These are phyloP conservation scores for Sinohyriopsis cumingii DNA, from an alignment of 2,888 invertebrate genomes.

Conservation along the genomic window DNA sequence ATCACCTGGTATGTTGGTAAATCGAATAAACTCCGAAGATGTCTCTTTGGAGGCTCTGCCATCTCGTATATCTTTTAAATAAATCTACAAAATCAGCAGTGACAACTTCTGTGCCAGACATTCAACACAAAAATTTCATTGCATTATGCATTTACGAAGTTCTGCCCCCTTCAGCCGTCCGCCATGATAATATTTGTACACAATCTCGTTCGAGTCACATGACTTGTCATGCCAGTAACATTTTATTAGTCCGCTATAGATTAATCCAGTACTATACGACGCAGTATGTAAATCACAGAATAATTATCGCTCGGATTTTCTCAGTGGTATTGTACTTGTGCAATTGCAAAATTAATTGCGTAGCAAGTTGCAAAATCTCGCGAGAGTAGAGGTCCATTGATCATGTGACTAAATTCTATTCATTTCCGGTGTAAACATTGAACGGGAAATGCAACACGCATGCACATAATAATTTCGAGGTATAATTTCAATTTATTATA, in stretches of 20 bases:
- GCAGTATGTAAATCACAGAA: too few relatives aligned
- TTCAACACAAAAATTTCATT: not conserved
- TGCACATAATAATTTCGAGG: not conserved
- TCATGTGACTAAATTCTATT: not conserved
- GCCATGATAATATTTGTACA: too few relatives aligned
- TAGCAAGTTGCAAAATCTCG: too few relatives aligned
- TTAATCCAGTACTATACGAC: too few relatives aligned
- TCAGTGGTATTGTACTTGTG: too few relatives aligned
- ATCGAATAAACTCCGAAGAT: conserved; percentile 44
- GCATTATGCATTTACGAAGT: not conserved
- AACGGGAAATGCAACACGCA: not conserved
- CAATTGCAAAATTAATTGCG: too few relatives aligned
- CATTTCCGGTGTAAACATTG: not conserved
- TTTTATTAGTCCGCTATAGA: too few relatives aligned
- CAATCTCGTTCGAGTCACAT: too few relatives aligned
- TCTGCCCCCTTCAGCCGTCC: conserved; percentile 3
- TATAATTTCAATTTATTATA: not conserved
- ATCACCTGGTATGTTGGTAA: conserved; percentile 82
- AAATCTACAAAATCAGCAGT: not conserved
- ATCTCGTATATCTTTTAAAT: conserved; percentile 12
- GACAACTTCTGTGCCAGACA: too few relatives aligned
- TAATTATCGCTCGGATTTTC: too few relatives aligned
- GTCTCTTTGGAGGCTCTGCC: conserved; percentile 12
- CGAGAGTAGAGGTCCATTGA: too few relatives aligned
- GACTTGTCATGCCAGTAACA: too few relatives aligned